Percentiles rank a stretch among this genome's conserved stretches.
These are phyloP conservation scores for Rhingia campestris DNA, from an alignment of 2,888 invertebrate genomes.

Conservation along the genomic window DNA sequence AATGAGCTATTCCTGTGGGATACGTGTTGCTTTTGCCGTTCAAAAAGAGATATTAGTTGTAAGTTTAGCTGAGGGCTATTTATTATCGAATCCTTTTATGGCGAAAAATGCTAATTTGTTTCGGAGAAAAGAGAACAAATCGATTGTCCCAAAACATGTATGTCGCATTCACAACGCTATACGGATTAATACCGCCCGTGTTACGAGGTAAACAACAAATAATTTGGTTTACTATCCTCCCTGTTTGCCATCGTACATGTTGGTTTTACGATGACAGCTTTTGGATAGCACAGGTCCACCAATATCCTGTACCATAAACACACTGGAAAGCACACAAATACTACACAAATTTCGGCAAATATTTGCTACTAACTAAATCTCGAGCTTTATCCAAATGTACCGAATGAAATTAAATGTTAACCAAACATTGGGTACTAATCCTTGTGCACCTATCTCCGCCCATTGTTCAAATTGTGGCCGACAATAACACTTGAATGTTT, in stretches of 20 bases:
- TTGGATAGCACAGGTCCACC: neutral
- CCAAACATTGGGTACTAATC: constrained; percentile 41
- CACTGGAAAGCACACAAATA: neutral
- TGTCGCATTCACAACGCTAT: constrained; percentile 24
- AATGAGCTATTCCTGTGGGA: too few species aligned
- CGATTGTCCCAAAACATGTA: constrained; percentile 23
- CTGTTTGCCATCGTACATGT: constrained; percentile 21
- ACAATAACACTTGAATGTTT: constrained; percentile 19
- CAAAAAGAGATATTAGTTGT: neutral
- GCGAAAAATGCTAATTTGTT: neutral
- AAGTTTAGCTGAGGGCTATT: neutral
- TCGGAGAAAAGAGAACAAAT: neutral
- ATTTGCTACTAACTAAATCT: constrained; percentile 52
- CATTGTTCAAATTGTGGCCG: constrained; percentile 23
- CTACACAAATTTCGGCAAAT: constrained; percentile 28
- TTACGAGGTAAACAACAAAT: constrained; percentile 54
- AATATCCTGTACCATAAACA: neutral
- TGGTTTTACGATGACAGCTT: neutral
- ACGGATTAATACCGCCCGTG: constrained; percentile 30
- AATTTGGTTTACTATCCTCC: constrained; percentile 40
- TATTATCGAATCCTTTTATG: neutral
- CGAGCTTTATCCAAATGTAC: constrained; percentile 48
- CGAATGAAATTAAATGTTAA: constrained; percentile 60
- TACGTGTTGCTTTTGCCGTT: neutral
- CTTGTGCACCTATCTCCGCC: constrained; percentile 22